Evolutionary conservation across 2,888 invertebrate genomes (phyloP), one percentile per base, ranked within the genome.

Genomic region (Ectobius pallidus): DNA sequence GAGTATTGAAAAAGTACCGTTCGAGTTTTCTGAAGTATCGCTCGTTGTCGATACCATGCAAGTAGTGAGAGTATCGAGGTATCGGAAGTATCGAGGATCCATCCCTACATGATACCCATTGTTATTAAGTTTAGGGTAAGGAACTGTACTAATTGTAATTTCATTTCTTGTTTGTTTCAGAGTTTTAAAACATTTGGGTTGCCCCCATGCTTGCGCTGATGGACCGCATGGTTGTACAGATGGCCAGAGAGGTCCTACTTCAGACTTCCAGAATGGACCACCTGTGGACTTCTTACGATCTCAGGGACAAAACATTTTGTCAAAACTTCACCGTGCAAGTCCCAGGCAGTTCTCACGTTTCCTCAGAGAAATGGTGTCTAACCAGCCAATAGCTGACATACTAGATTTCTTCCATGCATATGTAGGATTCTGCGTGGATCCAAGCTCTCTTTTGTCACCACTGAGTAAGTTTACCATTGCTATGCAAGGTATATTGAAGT

Each of bases 341-440:
- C 84, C 85, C 20, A 85, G 86, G 73, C 86, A 89, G 77, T 93
- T 93, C 81, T 86, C 88, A 32, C 85, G 83, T 68, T 92, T 88
- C 80, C 82, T 93, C 42, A 82, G 90, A 73, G 90, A 92, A 76
- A 92, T 95, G 86, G 91, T 97, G 0, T 90, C 90, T 76, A 88
- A 88, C 1, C 89, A 92, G 32, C 90, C 93, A 0, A 86, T 98
- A 34, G 86, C 91, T 20, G 95, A 96, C 76, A 88, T 97, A 9
- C 84, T 99, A 71, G 98, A 99, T 80, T 94, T 98, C 80, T 91
- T 99, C 75, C 99, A 99, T 82, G 91, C 98, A 0, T 94, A 97
- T 78, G 90, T 97, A 68, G 97, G 97, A 6, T 99, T 96, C 83
- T 99, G 99, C 83, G 90, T 94, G 44, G 97, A 98, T 83, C 96